Conservation (phyloP, 2,113 vertebrate species). For the Myanophis thanlyinensis region DNA sequence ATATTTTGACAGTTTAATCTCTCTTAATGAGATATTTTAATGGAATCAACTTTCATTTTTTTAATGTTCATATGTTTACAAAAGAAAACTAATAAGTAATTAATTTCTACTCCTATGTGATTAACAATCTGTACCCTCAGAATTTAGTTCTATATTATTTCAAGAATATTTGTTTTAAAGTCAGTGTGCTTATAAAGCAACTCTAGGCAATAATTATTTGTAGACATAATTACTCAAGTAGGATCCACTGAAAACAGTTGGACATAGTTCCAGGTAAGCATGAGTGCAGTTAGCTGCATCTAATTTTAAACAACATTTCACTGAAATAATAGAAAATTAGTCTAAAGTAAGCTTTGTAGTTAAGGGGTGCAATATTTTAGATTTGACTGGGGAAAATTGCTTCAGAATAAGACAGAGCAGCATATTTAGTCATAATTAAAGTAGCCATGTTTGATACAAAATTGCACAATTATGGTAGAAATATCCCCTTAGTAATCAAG, state of each 20-base stretch:
- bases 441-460: background rate
- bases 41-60: background rate
- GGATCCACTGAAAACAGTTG: background rate
- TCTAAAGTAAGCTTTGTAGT: background rate
- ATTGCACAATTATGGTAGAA: background rate
- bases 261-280: background rate
- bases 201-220: background rate
- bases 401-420: background rate
- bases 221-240: background rate
- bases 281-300: background rate
- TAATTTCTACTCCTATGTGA: background rate
- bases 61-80: constrained; percentile 12
- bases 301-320: background rate
- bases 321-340: background rate
- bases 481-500: background rate
- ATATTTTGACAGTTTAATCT: constrained; percentile 20
- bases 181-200: background rate
- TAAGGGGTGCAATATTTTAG: background rate
- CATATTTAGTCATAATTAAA: background rate
- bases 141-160: background rate
- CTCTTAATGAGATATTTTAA: background rate
- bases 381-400: background rate
- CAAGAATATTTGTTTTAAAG: background rate
- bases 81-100: constrained; percentile 2
- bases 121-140: background rate